Conservation (phyloP, 1,140 invertebrate genomes). For the Chrysomallon squamiferum region DNA sequence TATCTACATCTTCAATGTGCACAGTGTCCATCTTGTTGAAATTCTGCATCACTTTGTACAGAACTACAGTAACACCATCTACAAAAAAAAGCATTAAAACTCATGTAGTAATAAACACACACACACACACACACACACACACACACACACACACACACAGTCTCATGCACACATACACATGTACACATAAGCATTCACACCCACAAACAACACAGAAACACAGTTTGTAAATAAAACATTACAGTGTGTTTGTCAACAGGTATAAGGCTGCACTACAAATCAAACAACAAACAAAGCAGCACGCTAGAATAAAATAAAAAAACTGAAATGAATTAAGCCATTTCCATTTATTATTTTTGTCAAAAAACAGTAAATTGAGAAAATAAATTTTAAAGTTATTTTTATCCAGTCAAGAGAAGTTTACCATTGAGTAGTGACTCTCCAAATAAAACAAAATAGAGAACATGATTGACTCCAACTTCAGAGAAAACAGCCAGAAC, state of each 20-base stretch:
- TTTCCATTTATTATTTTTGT: too few relatives aligned
- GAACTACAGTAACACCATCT: constrained; percentile 65
- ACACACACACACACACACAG: background rate
- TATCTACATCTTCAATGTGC: too few relatives aligned
- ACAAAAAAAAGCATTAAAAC: constrained; percentile 17
- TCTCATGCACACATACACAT: background rate
- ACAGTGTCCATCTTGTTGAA: constrained; percentile 42
- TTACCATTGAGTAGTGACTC: constrained; percentile 90
- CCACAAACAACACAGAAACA: background rate
- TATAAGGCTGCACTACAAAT: background rate
- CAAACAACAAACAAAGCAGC: too few relatives aligned
- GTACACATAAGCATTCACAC: background rate
- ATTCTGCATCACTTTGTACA: constrained; percentile 59
- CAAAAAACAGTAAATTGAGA: too few relatives aligned
- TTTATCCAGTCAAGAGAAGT: too few relatives aligned
- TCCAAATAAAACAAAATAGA: constrained; percentile 99
- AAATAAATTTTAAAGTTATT: too few relatives aligned
- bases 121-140: background rate
- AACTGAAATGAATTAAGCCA: too few relatives aligned
- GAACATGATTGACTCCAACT: constrained; percentile 96
- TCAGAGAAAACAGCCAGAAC: constrained; percentile 98
- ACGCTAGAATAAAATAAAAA: too few relatives aligned
- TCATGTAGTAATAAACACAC: background rate
- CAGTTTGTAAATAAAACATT: background rate
- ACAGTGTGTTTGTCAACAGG: background rate